Percentiles rank a stretch among this genome's conserved stretches.
These are phyloP conservation scores for Harpalus rufipes DNA, from an alignment of 2,888 invertebrate genomes.

Conservation along the genomic window DNA sequence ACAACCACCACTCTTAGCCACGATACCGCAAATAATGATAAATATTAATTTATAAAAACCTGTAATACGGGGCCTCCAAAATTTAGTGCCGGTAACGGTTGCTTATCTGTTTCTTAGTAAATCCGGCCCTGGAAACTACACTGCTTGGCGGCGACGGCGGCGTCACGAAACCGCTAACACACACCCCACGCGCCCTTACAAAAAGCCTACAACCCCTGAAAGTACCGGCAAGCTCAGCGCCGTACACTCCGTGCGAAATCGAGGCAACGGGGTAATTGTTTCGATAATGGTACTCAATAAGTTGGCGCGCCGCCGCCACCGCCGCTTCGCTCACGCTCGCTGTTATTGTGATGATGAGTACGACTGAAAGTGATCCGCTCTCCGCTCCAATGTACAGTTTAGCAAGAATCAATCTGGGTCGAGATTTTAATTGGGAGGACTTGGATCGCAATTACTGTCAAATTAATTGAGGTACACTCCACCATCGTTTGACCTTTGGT, in stretches of 20 bases:
- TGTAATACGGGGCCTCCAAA: too few species aligned
- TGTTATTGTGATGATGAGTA: slow-evolving; percentile 23
- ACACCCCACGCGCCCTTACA: slow-evolving; percentile 75
- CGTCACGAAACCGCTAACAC: slow-evolving; percentile 76
- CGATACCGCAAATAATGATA: too few species aligned
- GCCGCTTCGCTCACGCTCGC: background rate
- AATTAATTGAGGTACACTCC: slow-evolving; percentile 60
- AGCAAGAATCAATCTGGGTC: slow-evolving; percentile 53
- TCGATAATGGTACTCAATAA: slow-evolving; percentile 53
- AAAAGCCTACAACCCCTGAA: slow-evolving; percentile 77
- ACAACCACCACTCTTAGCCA: too few species aligned
- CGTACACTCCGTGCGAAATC: slow-evolving; percentile 71
- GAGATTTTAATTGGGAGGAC: slow-evolving; percentile 62
- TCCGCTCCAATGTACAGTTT: slow-evolving; percentile 11
- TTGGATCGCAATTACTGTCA: slow-evolving; percentile 64
- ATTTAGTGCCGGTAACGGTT: too few species aligned
- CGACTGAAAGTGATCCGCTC: slow-evolving; percentile 34
- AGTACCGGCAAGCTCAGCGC: slow-evolving; percentile 73
- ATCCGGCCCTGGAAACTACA: too few species aligned
- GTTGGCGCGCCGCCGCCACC: slow-evolving; percentile 1
- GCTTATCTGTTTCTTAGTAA: too few species aligned
- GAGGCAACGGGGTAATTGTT: slow-evolving; percentile 34
- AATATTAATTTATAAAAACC: too few species aligned
- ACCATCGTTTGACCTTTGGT: slow-evolving; percentile 31
- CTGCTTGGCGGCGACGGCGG: slow-evolving; percentile 71